Base-by-base conservation (phyloP, 1,140 invertebrate genomes). In the Chymomyza costata region DNA sequence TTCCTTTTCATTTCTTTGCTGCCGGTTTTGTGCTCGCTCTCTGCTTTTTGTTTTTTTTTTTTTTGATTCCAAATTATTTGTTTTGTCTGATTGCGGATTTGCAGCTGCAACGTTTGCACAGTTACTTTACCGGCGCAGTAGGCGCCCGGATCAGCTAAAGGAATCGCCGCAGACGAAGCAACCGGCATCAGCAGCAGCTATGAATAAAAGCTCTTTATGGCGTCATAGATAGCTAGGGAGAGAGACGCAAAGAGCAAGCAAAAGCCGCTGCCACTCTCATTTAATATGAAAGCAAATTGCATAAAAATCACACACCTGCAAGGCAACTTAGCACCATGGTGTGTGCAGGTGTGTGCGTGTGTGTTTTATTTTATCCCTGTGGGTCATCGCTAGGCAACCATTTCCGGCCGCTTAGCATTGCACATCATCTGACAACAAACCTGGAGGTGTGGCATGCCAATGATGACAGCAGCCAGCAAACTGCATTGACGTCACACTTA, bases 11-110 rank as follows among this genome's bases (percentile, higher is more conserved):
- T n/a, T n/a, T n/a, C n/a, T n/a, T n/a, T n/a, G n/a, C n/a, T n/a
- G n/a, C n/a, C n/a, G n/a, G n/a, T n/a, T n/a, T n/a, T n/a, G n/a
- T n/a, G n/a, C n/a, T n/a, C n/a, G n/a, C n/a, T n/a, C n/a, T n/a
- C n/a, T n/a, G n/a, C n/a, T n/a, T n/a, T n/a, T n/a, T n/a, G n/a
- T n/a, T n/a, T n/a, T n/a, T n/a, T n/a, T n/a, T 49, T 39, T 49
- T 49, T 49, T 25, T 34, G 10, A 18, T 73, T 69, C 80, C 81
- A 83, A 83, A 83, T 83, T 83, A 83, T 83, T 83, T 83, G 80
- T 81, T 83, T 83, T 83, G 80, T 83, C 80, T 83, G 80, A 83
- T 83, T 83, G 80, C 80, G 80, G 80, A 83, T 83, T 83, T 83
- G 73, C 80, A 83, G 76, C 70, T 83, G 80, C 80, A 83, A 64